These are phyloP conservation scores for Xenopus petersii DNA, from an alignment of 2,797 vertebrate species.

Conservation along the genomic window DNA sequence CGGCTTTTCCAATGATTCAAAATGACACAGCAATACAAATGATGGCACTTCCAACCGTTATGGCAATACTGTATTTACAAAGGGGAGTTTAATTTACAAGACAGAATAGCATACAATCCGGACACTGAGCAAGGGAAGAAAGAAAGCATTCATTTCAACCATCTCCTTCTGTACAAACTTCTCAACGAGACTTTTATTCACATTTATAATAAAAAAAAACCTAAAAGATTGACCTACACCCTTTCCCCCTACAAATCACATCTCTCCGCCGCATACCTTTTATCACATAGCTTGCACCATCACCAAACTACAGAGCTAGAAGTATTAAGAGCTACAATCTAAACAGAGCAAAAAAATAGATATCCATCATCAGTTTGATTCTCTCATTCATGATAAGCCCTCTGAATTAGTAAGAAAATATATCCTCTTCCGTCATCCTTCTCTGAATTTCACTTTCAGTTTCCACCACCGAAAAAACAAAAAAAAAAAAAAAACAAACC, in stretches of 20 bases:
- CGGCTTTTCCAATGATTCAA: conserved; percentile 66
- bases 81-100: conserved; percentile 91
- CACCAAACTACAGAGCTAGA: conserved; percentile 81
- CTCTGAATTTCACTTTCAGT: conserved; percentile 79
- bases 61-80: conserved; percentile 94
- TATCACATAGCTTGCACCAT: conserved; percentile 81
- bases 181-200: conserved; percentile 82
- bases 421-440: conserved; percentile 73
- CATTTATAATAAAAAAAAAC: conserved; percentile 63
- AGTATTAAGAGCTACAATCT: conserved; percentile 80
- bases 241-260: conserved; percentile 66
- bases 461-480: conserved; percentile 65
- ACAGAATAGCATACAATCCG: conserved; percentile 85
- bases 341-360: conserved; percentile 69
- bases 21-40: conserved; percentile 85
- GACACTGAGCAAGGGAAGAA: conserved; percentile 78
- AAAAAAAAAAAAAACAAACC: conserved; percentile 31
- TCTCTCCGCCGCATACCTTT: conserved; percentile 79
- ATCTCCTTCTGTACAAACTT: conserved; percentile 89
- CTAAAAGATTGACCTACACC: conserved; percentile 82
- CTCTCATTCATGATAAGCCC: conserved; percentile 68
- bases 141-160: conserved; percentile 80
- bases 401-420: conserved; percentile 61
- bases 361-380: conserved; percentile 54
- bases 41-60: conserved; percentile 85